Evolutionary conservation across 2,888 invertebrate species (phyloP).

Genomic region (Rhamnusium bicolor): DNA sequence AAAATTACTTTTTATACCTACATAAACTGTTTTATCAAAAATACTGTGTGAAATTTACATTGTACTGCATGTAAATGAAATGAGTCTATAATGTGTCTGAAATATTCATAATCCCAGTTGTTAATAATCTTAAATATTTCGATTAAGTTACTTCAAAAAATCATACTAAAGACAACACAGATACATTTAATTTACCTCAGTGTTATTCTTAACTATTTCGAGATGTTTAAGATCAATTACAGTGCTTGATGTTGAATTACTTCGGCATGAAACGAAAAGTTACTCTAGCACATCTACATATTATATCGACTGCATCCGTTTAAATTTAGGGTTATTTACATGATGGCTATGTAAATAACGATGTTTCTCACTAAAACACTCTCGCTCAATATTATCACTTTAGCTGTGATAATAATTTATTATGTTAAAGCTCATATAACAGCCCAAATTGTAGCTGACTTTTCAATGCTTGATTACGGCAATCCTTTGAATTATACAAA

Average conservation of each 20-base stretch:
- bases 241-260: background rate
- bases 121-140: background rate
- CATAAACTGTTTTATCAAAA: conserved; percentile 17
- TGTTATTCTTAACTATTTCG: background rate
- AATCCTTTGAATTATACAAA: too few species aligned
- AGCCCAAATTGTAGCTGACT: too few species aligned
- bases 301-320: background rate
- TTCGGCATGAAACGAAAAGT: background rate
- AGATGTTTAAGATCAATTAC: background rate
- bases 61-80: background rate
- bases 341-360: background rate
- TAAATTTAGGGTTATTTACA: background rate
- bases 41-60: conserved; percentile 19
- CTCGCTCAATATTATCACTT: too few species aligned
- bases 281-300: conserved; percentile 1
- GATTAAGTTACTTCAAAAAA: background rate
- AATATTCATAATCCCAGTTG: too few species aligned
- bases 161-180: background rate
- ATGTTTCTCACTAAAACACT: background rate
- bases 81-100: background rate
- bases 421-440: too few species aligned
- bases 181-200: background rate
- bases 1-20: background rate
- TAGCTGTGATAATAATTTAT: too few species aligned
- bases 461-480: too few species aligned